Base-by-base conservation (phyloP, 23 tunicate species). In the Corella eumyota region DNA sequence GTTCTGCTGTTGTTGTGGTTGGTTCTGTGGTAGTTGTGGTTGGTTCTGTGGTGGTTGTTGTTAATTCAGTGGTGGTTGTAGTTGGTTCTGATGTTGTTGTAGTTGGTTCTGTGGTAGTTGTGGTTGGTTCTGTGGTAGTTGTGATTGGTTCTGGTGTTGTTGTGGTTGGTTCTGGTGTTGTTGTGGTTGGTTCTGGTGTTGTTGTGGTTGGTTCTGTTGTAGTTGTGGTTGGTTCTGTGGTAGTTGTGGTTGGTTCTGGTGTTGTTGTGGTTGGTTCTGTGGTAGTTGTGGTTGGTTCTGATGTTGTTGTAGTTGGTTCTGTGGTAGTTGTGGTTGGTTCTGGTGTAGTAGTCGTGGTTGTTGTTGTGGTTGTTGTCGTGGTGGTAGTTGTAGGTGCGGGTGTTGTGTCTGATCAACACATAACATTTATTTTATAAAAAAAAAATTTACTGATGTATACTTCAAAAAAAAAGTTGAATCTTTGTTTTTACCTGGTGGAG, bases 391-490 rank as follows among this genome's bases (percentile, higher is more conserved):
- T 7, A 22, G 36, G 21, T 9, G 36, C 25, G 28, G 63, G 9
- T 58, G 36, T 23, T 17, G 63, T 58, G 7, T 20, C 30, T 17
- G 63, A n/a, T n/a, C n/a, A n/a, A n/a, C n/a, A n/a, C n/a, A n/a
- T n/a, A n/a, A n/a, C n/a, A n/a, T n/a, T n/a, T n/a, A n/a, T n/a
- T n/a, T n/a, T n/a, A n/a, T n/a, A n/a, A n/a, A n/a, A n/a, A n/a
- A n/a, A n/a, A n/a, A n/a, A n/a, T n/a, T n/a, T n/a, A n/a, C n/a
- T n/a, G n/a, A n/a, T n/a, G n/a, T n/a, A n/a, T n/a, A n/a, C n/a
- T n/a, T n/a, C n/a, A n/a, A n/a, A n/a, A n/a, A n/a, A n/a, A n/a
- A n/a, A n/a, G n/a, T n/a, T n/a, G n/a, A n/a, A n/a, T n/a, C n/a
- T n/a, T n/a, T n/a, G n/a, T n/a, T n/a, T n/a, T n/a, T n/a, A n/a